These are phyloP conservation scores for Syrrhaptes paradoxus DNA, from an alignment of 2,113 vertebrate genomes.

Conservation along the genomic window DNA sequence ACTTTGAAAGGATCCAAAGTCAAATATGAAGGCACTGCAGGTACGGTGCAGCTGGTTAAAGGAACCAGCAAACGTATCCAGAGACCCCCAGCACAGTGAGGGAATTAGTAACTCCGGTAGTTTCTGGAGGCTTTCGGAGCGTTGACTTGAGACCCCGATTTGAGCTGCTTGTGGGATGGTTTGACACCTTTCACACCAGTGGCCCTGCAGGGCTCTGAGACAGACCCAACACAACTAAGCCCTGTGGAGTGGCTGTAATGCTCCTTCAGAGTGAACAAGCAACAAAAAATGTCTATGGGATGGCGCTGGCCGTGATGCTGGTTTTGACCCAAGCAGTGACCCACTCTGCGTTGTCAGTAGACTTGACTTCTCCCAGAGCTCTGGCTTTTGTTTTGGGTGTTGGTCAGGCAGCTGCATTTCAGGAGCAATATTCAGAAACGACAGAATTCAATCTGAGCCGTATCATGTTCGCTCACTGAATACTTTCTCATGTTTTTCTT, in stretches of 20 bases:
- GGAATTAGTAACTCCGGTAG: neutral
- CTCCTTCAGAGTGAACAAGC: neutral
- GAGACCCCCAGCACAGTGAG: accelerated
- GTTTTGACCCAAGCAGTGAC: neutral
- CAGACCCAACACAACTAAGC: neutral
- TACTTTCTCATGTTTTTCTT: neutral
- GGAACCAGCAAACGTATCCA: neutral
- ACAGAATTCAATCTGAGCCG: neutral
- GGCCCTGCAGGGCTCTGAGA: neutral
- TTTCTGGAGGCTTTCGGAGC: neutral
- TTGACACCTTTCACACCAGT: neutral
- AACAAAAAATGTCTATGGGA: neutral
- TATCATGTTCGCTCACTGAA: neutral
- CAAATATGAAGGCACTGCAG: neutral
- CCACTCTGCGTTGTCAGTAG: neutral
- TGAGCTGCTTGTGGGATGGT: neutral
- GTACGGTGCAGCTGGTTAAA: neutral
- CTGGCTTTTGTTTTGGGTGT: neutral
- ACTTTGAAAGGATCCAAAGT: neutral
- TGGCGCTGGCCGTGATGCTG: neutral
- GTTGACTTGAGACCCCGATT: neutral
- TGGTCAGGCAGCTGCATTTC: neutral
- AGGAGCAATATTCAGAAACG: neutral
- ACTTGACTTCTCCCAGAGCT: neutral
- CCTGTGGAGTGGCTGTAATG: neutral